Evolutionary conservation across 2,113 vertebrate genomes (phyloP).

Genomic region (Coreoperca whiteheadi): DNA sequence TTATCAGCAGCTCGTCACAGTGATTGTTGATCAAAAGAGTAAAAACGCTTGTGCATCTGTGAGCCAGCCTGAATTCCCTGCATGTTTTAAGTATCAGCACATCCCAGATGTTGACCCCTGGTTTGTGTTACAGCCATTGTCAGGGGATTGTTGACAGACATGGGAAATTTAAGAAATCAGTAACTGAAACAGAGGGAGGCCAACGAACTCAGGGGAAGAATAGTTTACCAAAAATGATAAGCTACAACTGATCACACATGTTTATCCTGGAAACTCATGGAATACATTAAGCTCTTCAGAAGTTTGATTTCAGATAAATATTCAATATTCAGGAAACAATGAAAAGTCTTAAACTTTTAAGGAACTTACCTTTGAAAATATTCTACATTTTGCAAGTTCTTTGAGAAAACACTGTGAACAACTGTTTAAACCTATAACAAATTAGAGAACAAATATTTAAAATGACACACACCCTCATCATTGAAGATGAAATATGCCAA

Average conservation of each 20-base stretch:
- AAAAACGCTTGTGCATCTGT: constrained; percentile 3
- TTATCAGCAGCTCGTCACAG: constrained; percentile 26
- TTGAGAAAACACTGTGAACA: background rate
- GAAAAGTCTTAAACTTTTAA: background rate
- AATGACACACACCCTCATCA: background rate
- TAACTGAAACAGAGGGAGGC: background rate
- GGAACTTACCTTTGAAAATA: background rate
- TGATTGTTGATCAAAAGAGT: constrained; percentile 31
- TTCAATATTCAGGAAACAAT: background rate
- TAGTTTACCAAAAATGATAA: background rate
- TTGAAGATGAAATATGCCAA: background rate
- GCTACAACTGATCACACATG: no score
- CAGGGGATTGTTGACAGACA: background rate
- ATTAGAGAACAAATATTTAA: background rate
- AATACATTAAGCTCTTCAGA: background rate
- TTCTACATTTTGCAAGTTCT: background rate
- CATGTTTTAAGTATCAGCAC: background rate
- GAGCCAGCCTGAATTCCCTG: constrained; percentile 8
- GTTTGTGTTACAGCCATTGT: constrained; percentile 1
- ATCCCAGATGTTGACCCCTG: constrained; percentile 16
- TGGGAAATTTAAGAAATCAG: background rate
- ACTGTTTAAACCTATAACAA: background rate
- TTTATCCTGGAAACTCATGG: background rate
- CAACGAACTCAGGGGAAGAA: background rate
- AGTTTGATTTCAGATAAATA: background rate